Base-by-base conservation (phyloP, 2,113 vertebrate species). In the Leptobrachium ailaonicum region DNA sequence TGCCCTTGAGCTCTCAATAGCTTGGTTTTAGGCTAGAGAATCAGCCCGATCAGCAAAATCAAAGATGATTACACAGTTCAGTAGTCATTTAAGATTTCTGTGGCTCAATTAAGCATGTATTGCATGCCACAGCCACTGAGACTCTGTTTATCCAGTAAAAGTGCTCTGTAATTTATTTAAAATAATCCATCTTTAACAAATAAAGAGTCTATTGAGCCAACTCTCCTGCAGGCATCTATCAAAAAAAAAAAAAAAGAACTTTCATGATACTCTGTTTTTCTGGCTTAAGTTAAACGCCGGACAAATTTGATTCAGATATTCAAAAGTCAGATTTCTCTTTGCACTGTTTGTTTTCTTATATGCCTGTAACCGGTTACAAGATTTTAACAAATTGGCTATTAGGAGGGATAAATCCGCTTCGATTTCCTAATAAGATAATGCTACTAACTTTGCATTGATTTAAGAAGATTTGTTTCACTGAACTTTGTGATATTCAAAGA, bases 151-250 rank as follows among this genome's bases (percentile, higher is more conserved):
- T 97, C 95, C 95, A 98, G 93, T 87, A 90, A 95, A 99, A 99
- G 97, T 99, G 95, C 95, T 96, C 96, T 96, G 96, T 98, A 98
- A 99, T 99, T 98, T 98, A 97, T 98, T 98, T 98, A 93, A 99
- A 98, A 98, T 98, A 98, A 99, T 98, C 97, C 97, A 97, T 98
- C 91, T 97, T 95, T 96, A 95, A 94, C 95, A 98, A 98, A 99
- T 98, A 99, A 98, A 98, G 96, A 96, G 94, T 88, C 95, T 94
- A 96, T 98, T 99, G 96, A 99, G 85, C 89, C 87, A 66, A 87
- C 90, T 90, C 90, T 90, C 88, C 93, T 92, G 91, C 94, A 96
- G 95, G 95, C 94, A 76, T 93, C 91, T 88, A 92, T 94, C 96
- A 95, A 95, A 96, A 96, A 91, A 87, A 96, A 91, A 87, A 54